Evolutionary conservation across 2,113 vertebrate species (phyloP), one percentile per base, ranked within the genome.

Genomic region (Bubalus kerabau): DNA sequence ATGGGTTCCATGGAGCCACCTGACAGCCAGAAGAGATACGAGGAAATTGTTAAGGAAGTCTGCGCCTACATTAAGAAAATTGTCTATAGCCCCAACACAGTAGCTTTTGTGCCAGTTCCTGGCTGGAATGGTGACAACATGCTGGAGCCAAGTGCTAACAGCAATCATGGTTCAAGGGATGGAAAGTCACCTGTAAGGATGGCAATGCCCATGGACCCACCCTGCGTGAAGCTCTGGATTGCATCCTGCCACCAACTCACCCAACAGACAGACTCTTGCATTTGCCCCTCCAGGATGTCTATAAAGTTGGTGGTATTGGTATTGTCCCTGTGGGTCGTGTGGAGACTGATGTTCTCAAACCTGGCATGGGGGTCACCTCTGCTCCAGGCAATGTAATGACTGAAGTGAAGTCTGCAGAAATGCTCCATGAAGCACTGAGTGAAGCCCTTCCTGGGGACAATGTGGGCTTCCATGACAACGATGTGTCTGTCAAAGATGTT

Each of bases 111-210:
- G 7, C 15, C 62, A n/a, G 1, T 64, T 64, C n/a, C 30, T 95
- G 99, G 99, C 94, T 99, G 99, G 99, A 99, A 99, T 2, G 99
- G 99, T 94, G 99, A 99, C 99, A 99, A 99, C 98, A 99, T 99
- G 99, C 98, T 99, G 88, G 99, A 99, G 98, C 99, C 99, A 40
- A 99, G 99, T 98, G 98, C 99, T 91, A 99, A 99, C 0, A 99
- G 62, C 30, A 16, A 64, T 99, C 99, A 3, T 99, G 99, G 99
- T 99, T 99, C 98, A 99, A 99, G 96, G 99, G 30, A 6, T 99
- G 99, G 99, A 99, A 99, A 98, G 99, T 99, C 90, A 99, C 98
- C 57, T 99, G 99, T 17, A 99, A 99, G 97, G 99, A 99, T 67
- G 99, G 99, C 56, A 99, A 98, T 90, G 99, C 99, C n/a, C 99